Conservation (phyloP, 2,888 invertebrate genomes). For the Megalurothrips usitatus region DNA sequence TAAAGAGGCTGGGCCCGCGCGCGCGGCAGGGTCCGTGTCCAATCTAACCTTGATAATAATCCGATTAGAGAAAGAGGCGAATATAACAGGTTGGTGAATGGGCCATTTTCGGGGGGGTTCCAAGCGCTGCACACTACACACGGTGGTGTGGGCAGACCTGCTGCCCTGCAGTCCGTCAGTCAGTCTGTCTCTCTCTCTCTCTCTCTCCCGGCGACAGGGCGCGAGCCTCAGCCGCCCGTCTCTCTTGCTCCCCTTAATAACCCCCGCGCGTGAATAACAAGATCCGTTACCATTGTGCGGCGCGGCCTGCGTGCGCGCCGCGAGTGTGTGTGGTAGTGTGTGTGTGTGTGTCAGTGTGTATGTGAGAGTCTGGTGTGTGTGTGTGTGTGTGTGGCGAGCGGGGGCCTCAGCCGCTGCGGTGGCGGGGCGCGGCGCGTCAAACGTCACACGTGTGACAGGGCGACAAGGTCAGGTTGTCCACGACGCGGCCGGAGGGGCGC, state of each 20-base stretch:
- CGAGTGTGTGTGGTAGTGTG: neutral
- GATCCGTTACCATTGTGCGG: conserved; percentile 21
- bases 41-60: neutral
- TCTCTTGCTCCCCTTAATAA: neutral
- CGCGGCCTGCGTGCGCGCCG: neutral
- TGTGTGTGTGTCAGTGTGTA: neutral
- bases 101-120: conserved; percentile 17
- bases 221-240: neutral
- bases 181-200: neutral
- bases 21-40: neutral
- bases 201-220: neutral
- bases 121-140: neutral
- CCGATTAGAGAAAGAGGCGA: neutral
- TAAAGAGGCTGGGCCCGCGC: no score
- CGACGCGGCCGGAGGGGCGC: no score
- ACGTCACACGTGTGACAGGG: no score
- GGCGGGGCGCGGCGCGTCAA: no score
- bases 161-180: no score
- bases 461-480: no score
- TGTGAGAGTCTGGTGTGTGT: neutral
- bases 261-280: conserved; percentile 7
- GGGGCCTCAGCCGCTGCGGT: no score
- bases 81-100: neutral
- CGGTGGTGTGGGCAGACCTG: neutral
- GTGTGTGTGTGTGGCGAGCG: neutral